Evolutionary conservation across 1,140 invertebrate genomes (phyloP).

Genomic region (Dysdera silvatica): DNA sequence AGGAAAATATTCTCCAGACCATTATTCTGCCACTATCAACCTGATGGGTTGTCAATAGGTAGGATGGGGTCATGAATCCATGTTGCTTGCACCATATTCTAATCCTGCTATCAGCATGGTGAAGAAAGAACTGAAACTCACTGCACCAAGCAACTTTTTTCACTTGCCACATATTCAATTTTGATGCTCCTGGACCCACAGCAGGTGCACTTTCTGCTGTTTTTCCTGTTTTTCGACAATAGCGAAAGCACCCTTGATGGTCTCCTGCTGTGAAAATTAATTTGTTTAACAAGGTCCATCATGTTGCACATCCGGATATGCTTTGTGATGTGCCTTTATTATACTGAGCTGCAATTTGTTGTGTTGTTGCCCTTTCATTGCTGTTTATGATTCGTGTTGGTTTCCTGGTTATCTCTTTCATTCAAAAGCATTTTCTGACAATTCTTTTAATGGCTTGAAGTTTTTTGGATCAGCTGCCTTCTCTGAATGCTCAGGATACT

Average conservation of each 20-base stretch:
- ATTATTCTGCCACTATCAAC: neutral
- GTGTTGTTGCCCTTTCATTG: neutral
- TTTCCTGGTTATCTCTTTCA: neutral
- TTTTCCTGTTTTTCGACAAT: conserved; percentile 3
- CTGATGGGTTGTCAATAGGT: conserved; percentile 1
- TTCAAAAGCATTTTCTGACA: neutral
- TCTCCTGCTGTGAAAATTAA: neutral
- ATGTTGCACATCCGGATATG: neutral
- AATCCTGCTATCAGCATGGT: neutral
- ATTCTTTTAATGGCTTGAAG: neutral
- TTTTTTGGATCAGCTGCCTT: neutral
- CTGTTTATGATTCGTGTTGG: neutral
- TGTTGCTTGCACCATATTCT: conserved; percentile 5
- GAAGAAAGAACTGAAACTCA: neutral
- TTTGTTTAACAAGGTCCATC: neutral
- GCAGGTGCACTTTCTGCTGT: too few relatives aligned
- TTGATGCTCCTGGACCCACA: neutral
- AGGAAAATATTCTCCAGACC: conserved; percentile 11
- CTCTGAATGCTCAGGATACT: neutral
- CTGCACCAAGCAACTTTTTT: conserved; percentile 7
- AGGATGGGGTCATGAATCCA: neutral
- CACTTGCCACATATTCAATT: conserved; percentile 4
- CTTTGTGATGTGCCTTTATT: neutral
- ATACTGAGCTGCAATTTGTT: neutral
- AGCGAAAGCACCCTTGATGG: neutral